A percentile compares a stretch with the other conserved stretches of the same genome.
These are phyloP conservation scores for Caranx ignobilis DNA, from an alignment of 2,113 vertebrate species.

Conservation along the genomic window DNA sequence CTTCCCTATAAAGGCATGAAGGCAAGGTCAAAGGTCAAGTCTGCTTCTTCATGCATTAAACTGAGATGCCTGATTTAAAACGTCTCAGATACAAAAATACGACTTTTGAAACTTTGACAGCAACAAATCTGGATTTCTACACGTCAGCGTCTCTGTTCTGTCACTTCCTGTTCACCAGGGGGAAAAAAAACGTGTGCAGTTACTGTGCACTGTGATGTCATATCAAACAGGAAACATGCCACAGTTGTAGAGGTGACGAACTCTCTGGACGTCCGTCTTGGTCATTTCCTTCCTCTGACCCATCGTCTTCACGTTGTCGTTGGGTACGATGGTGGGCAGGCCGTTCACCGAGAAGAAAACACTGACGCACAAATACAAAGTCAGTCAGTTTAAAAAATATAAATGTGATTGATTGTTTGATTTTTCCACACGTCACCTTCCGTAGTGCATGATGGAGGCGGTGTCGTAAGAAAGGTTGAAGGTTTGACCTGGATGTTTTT, in stretches of 20 bases:
- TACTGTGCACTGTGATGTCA: too few relatives aligned
- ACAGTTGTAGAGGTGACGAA: conserved; percentile 68
- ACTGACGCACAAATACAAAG: conserved; percentile 11
- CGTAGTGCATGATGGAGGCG: conserved; percentile 78
- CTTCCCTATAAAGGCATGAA: too few relatives aligned
- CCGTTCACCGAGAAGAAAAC: conserved; percentile 66
- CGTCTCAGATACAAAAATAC: background rate
- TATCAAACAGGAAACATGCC: conserved; percentile 29
- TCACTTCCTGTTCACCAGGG: too few relatives aligned
- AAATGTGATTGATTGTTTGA: too few relatives aligned
- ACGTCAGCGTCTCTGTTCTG: too few relatives aligned
- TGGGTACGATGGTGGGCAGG: conserved; percentile 60
- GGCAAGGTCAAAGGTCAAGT: too few relatives aligned
- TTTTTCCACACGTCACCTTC: conserved; percentile 51
- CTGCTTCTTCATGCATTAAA: too few relatives aligned
- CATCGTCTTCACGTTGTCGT: background rate
- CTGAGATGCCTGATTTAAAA: too few relatives aligned
- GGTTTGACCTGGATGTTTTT: background rate
- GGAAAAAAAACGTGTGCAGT: too few relatives aligned
- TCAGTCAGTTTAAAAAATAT: background rate
- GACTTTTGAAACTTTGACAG: too few relatives aligned
- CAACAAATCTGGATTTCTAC: too few relatives aligned
- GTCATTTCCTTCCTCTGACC: conserved; percentile 72
- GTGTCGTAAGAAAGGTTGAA: conserved; percentile 63
- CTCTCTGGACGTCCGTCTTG: conserved; percentile 39